A percentile compares a stretch with the other conserved stretches of the same genome.
phyloP scores from a whole-genome alignment of 1,140 invertebrate genomes.

The Teleogryllus occipitalis region DNA sequence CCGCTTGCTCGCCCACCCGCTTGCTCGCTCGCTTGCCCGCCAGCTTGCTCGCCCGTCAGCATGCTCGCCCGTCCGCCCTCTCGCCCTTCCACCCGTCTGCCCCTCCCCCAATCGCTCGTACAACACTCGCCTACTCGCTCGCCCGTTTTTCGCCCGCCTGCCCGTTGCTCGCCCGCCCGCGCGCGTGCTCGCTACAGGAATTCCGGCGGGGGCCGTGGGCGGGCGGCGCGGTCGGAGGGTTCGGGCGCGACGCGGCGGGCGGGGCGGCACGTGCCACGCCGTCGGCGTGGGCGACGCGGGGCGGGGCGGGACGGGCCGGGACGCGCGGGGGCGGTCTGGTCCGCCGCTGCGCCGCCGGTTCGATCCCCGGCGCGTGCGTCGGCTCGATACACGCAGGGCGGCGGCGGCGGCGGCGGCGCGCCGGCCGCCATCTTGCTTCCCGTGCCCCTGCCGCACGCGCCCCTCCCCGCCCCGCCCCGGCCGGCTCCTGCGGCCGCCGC shows the following conservation, averaged over 20 bases:
- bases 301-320: too few relatives aligned
- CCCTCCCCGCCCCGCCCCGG: too few relatives aligned
- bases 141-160: too few relatives aligned
- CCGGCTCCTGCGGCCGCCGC: too few relatives aligned
- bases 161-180: not conserved
- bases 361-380: constrained; percentile 1
- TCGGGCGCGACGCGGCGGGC: not conserved
- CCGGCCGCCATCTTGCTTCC: not conserved
- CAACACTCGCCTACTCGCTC: not conserved
- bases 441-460: not conserved
- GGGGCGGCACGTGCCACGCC: not conserved
- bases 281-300: not conserved
- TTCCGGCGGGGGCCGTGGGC: not conserved
- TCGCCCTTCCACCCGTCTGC: not conserved
- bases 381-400: not conserved
- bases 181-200: not conserved
- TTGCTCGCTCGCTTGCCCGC: too few relatives aligned
- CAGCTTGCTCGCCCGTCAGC: too few relatives aligned
- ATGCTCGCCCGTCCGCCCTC: not conserved
- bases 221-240: not conserved
- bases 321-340: not conserved
- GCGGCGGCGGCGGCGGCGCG: too few relatives aligned
- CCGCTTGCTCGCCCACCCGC: too few relatives aligned
- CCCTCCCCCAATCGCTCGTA: not conserved
- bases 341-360: not conserved